Base-by-base conservation (phyloP, 2,888 invertebrate genomes). In the Cryptocheilus praepositus region DNA sequence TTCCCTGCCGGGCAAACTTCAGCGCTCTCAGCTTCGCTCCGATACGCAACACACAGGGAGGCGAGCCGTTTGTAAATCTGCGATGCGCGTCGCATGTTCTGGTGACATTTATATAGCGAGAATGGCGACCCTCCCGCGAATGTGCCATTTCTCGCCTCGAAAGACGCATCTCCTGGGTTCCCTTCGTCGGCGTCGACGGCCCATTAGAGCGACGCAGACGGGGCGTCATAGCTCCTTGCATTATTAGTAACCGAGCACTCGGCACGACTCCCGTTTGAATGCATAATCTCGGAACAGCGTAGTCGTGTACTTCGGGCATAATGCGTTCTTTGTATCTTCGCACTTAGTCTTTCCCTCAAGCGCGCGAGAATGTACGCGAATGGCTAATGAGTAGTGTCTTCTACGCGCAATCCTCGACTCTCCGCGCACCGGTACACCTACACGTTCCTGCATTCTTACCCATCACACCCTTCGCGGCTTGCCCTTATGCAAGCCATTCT, bases 201-300 rank as follows among this genome's bases (percentile, higher is more conserved):
- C 67, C 77, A 77, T 77, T 77, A 77, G 67, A 65, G 61, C 43
- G 59, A 61, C 22, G 68, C 45, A 55, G 54, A 77, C 60, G 49
- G 59, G 65, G 53, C 49, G 51, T 63, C 54, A 44, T 49, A 54
- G 61, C 62, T 71, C 70, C 58, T 51, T 73, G 66, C 73, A 70
- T 75, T 74, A 73, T 74, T 74, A 77, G 57, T 57, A 67, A 44
- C 61, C 61, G 56, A 61, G 71, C 60, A 71, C 69, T 72, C 63
- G 61, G 22, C 55, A 62, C 67, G 64, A 67, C 60, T 67, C 73
- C 61, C 73, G 71, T 49, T 49, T 72, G 81, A 79, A 82, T 80
- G 74, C 80, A 79, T 82, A 78, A 82, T 80, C 75, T 72, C 69
- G 66, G 64, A 54, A 63, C 64, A 71, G 25, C 59, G 57, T 70